These are phyloP conservation scores for Eulimnadia texana DNA, from an alignment of 1,140 invertebrate species.

Conservation along the genomic window DNA sequence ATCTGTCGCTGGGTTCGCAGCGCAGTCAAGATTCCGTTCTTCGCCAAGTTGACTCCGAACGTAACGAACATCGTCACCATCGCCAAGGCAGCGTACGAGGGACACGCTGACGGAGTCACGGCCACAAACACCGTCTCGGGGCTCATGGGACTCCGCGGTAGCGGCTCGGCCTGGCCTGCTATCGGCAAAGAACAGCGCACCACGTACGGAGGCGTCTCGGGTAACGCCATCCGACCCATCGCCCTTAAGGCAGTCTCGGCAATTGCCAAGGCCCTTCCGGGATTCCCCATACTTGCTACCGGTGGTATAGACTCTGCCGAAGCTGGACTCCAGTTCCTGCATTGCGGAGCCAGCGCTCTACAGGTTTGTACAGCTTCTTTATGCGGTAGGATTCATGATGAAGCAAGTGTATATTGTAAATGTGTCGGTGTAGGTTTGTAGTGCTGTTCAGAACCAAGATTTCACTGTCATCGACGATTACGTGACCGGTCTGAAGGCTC, in stretches of 20 bases:
- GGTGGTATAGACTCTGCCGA: slow-evolving; percentile 95
- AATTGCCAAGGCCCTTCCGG: slow-evolving; percentile 65
- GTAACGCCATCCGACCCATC: slow-evolving; percentile 87
- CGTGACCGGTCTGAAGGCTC: slow-evolving; percentile 69
- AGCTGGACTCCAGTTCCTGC: slow-evolving; percentile 77
- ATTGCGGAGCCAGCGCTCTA: slow-evolving; percentile 75
- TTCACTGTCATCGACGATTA: slow-evolving; percentile 92
- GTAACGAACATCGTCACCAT: slow-evolving; percentile 85
- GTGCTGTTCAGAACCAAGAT: slow-evolving; percentile 96
- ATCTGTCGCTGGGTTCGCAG: slow-evolving; percentile 81
- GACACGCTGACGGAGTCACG: slow-evolving; percentile 82
- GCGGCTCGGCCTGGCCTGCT: slow-evolving; percentile 77
- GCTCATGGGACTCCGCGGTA: slow-evolving; percentile 68
- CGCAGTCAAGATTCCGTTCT: slow-evolving; percentile 87
- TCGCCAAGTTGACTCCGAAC: slow-evolving; percentile 94
- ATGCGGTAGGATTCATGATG: too few species aligned
- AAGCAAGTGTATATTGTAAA: too few species aligned
- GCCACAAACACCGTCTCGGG: slow-evolving; percentile 86
- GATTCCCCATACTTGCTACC: slow-evolving; percentile 84
- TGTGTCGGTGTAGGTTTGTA: slow-evolving; percentile 54
- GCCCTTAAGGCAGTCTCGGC: slow-evolving; percentile 74
- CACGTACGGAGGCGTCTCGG: slow-evolving; percentile 92
- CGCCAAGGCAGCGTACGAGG: slow-evolving; percentile 77
- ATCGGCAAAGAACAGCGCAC: slow-evolving; percentile 66
- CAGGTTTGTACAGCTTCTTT: slow-evolving; percentile 66